Percentiles rank a stretch among this genome's conserved stretches.
Evolutionary conservation across 1,140 invertebrate species (phyloP).

Genomic region (Choristoneura fumiferana): DNA sequence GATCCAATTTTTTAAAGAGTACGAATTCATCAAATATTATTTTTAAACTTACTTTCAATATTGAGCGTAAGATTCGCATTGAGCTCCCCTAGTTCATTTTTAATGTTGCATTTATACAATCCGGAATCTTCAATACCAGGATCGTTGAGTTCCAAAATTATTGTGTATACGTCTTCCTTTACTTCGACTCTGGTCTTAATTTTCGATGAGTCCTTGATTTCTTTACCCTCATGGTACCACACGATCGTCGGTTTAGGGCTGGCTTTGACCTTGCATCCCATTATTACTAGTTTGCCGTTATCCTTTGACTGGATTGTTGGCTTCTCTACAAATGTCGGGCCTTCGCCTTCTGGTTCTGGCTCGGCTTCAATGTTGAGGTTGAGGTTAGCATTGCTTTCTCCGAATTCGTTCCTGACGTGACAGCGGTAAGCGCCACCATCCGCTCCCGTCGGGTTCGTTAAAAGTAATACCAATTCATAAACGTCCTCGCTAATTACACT

Average conservation of each 20-base stretch:
- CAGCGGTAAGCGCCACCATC: slow-evolving; percentile 99
- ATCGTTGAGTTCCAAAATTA: slow-evolving; percentile 94
- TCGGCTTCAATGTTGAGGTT: slow-evolving; percentile 98
- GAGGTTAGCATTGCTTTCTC: slow-evolving; percentile 98
- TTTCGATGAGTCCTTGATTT: slow-evolving; percentile 88
- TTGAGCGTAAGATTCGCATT: slow-evolving; percentile 98
- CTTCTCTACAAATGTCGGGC: slow-evolving; percentile 99
- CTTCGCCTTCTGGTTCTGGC: slow-evolving; percentile 93
- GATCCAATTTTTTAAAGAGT: slow-evolving; percentile 14
- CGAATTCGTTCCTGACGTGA: slow-evolving; percentile 97
- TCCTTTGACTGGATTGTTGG: slow-evolving; percentile 95
- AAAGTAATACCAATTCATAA: slow-evolving; percentile 89
- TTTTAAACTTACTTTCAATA: slow-evolving; percentile 92
- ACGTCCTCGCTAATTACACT: slow-evolving; percentile 88
- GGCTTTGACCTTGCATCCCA: slow-evolving; percentile 97
- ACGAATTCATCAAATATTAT: neutral
- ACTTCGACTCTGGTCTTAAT: slow-evolving; percentile 89
- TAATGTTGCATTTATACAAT: slow-evolving; percentile 98
- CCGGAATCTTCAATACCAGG: slow-evolving; percentile 97
- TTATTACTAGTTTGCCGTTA: slow-evolving; percentile 97
- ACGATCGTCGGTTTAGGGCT: slow-evolving; percentile 95
- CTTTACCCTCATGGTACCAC: slow-evolving; percentile 93
- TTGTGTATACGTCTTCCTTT: slow-evolving; percentile 92
- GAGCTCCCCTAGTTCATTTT: slow-evolving; percentile 96
- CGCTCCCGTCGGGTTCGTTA: slow-evolving; percentile 93